These are phyloP conservation scores for Rhabditoides inermis DNA, from an alignment of 2,888 invertebrate genomes.

Conservation along the genomic window DNA sequence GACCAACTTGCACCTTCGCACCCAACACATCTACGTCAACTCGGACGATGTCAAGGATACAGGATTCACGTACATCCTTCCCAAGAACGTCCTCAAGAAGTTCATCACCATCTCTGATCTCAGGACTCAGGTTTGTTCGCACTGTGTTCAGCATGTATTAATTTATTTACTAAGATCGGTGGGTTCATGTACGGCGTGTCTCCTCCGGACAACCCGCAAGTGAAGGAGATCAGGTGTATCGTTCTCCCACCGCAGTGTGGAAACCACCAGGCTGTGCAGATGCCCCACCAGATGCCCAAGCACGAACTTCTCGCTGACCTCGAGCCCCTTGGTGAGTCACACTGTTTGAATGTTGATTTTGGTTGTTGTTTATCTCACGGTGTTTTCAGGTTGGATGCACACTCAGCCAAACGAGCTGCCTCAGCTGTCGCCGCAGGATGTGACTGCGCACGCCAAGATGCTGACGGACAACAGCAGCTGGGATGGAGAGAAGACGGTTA, in stretches of 20 bases:
- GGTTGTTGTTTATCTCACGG: background rate
- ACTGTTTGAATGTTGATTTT: constrained; percentile 4
- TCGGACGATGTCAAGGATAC: constrained; percentile 99
- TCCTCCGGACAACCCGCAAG: constrained; percentile 87
- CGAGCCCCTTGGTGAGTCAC: constrained; percentile 70
- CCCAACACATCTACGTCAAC: constrained; percentile 97
- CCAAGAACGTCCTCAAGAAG: constrained; percentile 93
- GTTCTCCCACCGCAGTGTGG: constrained; percentile 98
- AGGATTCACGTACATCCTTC: constrained; percentile 76
- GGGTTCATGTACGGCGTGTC: constrained; percentile 93
- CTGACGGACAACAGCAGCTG: constrained; percentile 91
- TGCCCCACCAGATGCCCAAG: constrained; percentile 79
- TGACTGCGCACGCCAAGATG: constrained; percentile 87
- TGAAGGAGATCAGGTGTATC: constrained; percentile 94
- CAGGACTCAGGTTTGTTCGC: constrained; percentile 68
- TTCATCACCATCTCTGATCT: constrained; percentile 97
- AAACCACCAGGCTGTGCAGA: constrained; percentile 93
- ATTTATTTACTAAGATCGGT: constrained; percentile 65
- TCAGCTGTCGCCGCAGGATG: constrained; percentile 94
- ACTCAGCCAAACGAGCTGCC: constrained; percentile 98
- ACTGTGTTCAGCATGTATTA: constrained; percentile 7
- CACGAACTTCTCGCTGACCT: constrained; percentile 93
- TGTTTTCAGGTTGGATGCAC: too few relatives aligned
- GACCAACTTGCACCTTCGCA: constrained; percentile 63
- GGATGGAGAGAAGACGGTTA: constrained; percentile 97